A percentile compares a stretch with the other conserved stretches of the same genome.
Conservation (phyloP, 35 echinoderm and acorn worm species). For the Apostichopus parvimensis region DNA sequence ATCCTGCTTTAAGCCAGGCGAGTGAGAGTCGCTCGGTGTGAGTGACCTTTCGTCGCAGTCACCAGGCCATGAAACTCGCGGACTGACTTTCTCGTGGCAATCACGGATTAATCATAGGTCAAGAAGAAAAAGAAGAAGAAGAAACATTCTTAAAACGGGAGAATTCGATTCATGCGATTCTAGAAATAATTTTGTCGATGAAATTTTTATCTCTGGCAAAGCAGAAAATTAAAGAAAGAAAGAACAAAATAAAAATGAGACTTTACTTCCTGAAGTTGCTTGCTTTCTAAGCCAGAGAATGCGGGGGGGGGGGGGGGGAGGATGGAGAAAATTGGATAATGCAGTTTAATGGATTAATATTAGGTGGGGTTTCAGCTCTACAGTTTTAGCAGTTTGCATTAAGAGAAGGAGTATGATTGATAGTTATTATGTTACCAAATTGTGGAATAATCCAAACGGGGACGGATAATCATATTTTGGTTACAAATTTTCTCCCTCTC, state of each 20-base stretch:
- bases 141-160: not conserved
- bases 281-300: too few species aligned
- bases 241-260: not conserved
- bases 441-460: too few species aligned
- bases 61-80: not conserved
- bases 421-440: too few species aligned
- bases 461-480: too few species aligned
- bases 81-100: not conserved
- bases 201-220: not conserved
- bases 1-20: slow-evolving; percentile 28
- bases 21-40: slow-evolving; percentile 16
- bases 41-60: slow-evolving; percentile 38
- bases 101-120: slow-evolving; percentile 8
- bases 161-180: not conserved
- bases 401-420: too few species aligned
- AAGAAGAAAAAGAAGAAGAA: not conserved
- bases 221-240: not conserved
- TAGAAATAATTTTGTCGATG: not conserved
- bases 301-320: too few species aligned
- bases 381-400: too few species aligned
- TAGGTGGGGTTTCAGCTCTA: too few species aligned
- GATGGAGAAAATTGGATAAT: too few species aligned
- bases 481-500: too few species aligned
- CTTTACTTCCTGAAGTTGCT: too few species aligned
- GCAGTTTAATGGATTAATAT: too few species aligned